Conservation (phyloP, 2,113 vertebrate genomes). For the Emydocephalus ijimae region DNA sequence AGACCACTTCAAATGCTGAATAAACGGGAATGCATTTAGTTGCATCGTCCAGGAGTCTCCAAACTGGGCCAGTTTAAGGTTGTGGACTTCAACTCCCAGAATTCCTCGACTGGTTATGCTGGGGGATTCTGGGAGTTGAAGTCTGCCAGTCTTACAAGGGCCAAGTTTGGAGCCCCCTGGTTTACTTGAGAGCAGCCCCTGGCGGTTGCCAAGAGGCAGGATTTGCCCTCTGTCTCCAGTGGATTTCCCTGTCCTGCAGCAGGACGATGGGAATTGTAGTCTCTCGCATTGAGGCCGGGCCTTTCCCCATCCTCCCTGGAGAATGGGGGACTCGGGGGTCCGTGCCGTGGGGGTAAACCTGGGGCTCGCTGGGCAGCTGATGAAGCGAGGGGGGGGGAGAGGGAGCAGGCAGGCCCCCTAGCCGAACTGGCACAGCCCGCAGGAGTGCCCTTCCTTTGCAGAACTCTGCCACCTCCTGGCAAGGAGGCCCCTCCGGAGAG, state of each 20-base stretch:
- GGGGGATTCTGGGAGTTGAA: not conserved
- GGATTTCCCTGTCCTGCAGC: not conserved
- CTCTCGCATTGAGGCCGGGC: not conserved
- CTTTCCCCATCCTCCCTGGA: not conserved
- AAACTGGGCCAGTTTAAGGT: not conserved
- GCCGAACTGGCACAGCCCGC: not conserved
- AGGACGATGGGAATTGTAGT: not conserved
- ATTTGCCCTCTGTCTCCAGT: not conserved
- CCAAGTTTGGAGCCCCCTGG: not conserved
- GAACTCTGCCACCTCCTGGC: conserved; percentile 68
- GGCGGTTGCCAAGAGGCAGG: not conserved
- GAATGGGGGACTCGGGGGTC: not conserved
- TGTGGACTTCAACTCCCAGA: not conserved
- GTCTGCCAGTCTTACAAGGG: not conserved
- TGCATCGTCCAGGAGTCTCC: not conserved
- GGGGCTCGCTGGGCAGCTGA: not conserved
- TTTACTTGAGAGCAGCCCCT: not conserved
- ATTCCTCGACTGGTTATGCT: not conserved
- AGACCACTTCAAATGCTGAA: not conserved
- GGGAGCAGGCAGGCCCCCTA: not conserved
- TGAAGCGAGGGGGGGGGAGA: not conserved
- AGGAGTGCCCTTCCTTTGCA: not conserved
- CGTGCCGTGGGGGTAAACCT: not conserved
- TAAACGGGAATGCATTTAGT: not conserved
- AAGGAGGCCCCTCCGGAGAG: conserved; percentile 27